These are phyloP conservation scores for Vombatus ursinus DNA, from an alignment of 2,113 vertebrate genomes.

Conservation along the genomic window DNA sequence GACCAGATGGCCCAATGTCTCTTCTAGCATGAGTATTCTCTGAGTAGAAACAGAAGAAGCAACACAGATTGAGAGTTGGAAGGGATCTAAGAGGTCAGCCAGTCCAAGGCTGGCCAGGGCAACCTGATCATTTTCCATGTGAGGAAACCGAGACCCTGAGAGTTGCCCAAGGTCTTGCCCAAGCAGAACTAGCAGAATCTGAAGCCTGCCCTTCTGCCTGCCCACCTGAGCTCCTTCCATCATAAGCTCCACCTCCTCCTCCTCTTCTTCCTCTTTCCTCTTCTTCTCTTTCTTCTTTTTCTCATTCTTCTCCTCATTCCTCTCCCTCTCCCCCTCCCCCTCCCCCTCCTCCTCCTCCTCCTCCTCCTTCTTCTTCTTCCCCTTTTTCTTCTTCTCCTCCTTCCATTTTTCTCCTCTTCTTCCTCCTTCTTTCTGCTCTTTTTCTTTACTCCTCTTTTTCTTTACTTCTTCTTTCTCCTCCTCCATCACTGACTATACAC, in stretches of 20 bases:
- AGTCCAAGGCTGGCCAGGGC: not conserved
- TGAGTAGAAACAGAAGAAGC: not conserved
- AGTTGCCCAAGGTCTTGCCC: too few species aligned
- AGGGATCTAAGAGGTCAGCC: not conserved
- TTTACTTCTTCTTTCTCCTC: not conserved
- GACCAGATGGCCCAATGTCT: not conserved
- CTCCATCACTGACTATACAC: not conserved
- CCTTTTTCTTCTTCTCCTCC: too few species aligned
- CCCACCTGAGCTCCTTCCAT: not conserved
- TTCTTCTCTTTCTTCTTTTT: too few species aligned
- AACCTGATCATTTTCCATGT: too few species aligned
- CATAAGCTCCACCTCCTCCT: too few species aligned
- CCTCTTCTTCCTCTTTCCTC: too few species aligned
- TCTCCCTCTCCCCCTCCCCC: too few species aligned
- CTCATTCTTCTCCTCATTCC: fast-evolving
- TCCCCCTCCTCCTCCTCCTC: too few species aligned
- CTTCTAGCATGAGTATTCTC: not conserved
- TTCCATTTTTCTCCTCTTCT: not conserved
- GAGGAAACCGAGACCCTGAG: too few species aligned
- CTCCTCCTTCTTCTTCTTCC: too few species aligned
- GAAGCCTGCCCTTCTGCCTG: not conserved
- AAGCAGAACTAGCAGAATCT: not conserved
- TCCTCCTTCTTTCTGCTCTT: not conserved
- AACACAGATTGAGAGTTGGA: not conserved
- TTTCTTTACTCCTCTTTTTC: not conserved